Evolutionary conservation across 2,113 vertebrate species (phyloP), one percentile per base, ranked within the genome.

Genomic region (Calyptomena viridis): DNA sequence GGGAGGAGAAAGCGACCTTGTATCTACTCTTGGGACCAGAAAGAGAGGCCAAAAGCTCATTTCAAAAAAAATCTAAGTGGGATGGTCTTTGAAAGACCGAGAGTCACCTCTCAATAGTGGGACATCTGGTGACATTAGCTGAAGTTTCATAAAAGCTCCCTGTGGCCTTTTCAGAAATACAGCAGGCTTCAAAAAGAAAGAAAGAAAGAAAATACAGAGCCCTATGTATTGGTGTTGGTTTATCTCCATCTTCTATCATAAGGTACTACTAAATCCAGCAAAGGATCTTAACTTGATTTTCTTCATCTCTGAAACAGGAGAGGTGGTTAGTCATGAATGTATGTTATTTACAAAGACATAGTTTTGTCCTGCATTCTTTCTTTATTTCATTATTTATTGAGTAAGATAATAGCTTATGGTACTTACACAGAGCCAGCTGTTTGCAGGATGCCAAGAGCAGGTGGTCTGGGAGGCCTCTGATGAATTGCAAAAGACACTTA

Each of bases 401-500:
- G 93, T 97, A 98, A 98, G 97, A 97, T 97, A 98, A 97, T 97
- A 97, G 98, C 98, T 98, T 96, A 96, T 97, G 98, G 97, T 98
- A 97, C 97, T 97, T 97, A 97, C 97, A 94, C 91, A 22, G 97
- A 96, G 96, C 97, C 98, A 98, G 98, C 98, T 98, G 98, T 98
- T 98, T 97, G 97, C 97, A 96, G 97, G 97, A 97, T 98, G 97
- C 96, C 35, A 96, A 95, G 98, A 98, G 98, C 98, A 98, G 98
- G 98, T 98, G 98, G 98, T 98, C 96, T 96, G 97, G 96, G 97
- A 98, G 96, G 98, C 97, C 98, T 98, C 98, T 97, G 98, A 98
- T 98, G 98, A 98, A 98, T 98, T 98, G 97, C 98, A 97, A 97
- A 98, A 98, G 98, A 98, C 98, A 98, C 98, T 98, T 98, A 98